These are phyloP conservation scores for Macrosoma leucophasiata DNA, from an alignment of 2,888 invertebrate species.

Conservation along the genomic window DNA sequence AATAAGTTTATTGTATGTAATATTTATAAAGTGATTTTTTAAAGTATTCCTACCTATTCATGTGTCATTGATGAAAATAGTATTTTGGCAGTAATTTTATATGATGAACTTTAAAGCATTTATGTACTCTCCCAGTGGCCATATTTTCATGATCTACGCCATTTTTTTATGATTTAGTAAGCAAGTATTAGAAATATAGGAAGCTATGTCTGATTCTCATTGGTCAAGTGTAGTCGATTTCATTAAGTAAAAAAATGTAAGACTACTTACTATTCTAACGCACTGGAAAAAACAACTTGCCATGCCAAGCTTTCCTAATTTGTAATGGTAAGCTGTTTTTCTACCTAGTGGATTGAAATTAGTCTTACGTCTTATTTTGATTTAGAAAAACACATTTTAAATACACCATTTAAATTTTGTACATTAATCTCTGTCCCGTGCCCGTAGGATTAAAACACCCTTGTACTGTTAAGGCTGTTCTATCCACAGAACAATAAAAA, in stretches of 20 bases:
- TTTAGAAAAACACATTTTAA: too few species aligned
- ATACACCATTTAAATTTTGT: conserved; percentile 4
- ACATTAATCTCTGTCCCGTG: conserved; percentile 1
- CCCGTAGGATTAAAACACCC: not conserved
- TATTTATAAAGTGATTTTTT: conserved; percentile 3
- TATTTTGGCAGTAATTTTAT: conserved; percentile 2
- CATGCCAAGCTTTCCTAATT: conserved; percentile 33
- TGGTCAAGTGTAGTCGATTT: too few species aligned
- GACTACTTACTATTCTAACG: too few species aligned
- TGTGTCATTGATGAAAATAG: not conserved
- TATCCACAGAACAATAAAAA: too few species aligned
- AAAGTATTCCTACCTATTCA: too few species aligned
- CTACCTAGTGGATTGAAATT: too few species aligned
- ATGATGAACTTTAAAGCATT: conserved; percentile 12
- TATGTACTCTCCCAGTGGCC: conserved; percentile 60
- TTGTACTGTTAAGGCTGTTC: too few species aligned
- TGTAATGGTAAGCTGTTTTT: too few species aligned
- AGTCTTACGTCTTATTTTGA: too few species aligned
- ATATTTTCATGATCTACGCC: conserved; percentile 49
- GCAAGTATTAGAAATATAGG: conserved; percentile 37
- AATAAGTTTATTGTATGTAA: conserved; percentile 2
- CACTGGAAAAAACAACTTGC: too few species aligned
- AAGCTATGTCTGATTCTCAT: too few species aligned
- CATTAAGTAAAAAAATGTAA: too few species aligned
- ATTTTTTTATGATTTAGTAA: conserved; percentile 38